These are phyloP conservation scores for Drosophila equinoxialis DNA, from an alignment of 1,140 invertebrate genomes.

Conservation along the genomic window DNA sequence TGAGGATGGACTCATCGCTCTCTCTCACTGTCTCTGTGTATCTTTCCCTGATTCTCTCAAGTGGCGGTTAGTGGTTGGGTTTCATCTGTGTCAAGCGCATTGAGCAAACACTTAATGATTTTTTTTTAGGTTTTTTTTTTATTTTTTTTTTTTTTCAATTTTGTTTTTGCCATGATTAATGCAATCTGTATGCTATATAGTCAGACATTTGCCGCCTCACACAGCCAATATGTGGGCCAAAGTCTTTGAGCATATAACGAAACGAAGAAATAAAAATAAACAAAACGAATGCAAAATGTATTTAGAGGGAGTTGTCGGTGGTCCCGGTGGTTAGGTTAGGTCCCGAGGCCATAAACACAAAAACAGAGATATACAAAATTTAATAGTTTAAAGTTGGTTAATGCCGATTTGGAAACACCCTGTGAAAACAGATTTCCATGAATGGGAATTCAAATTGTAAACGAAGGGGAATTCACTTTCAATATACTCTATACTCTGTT, in stretches of 20 bases:
- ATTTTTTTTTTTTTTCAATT: conserved; percentile 39
- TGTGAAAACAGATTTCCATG: neutral
- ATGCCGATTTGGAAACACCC: neutral
- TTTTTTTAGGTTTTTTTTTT: conserved; percentile 46
- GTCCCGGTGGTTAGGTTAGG: conserved; percentile 45
- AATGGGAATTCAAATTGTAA: no score
- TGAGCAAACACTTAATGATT: conserved; percentile 64
- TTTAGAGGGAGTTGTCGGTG: conserved; percentile 36
- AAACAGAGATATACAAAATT: conserved; percentile 14
- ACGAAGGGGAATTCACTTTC: no score
- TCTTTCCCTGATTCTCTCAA: conserved; percentile 38
- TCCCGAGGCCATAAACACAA: conserved; percentile 22
- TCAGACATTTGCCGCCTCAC: conserved; percentile 40
- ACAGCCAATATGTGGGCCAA: conserved; percentile 63
- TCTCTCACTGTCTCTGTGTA: conserved; percentile 6
- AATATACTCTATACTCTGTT: no score
- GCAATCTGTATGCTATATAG: conserved; percentile 53
- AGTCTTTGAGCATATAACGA: conserved; percentile 66
- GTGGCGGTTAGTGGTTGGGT: conserved; percentile 44
- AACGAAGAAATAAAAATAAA: conserved; percentile 57
- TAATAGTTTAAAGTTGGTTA: neutral
- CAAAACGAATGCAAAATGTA: conserved; percentile 43
- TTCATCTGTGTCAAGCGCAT: conserved; percentile 69
- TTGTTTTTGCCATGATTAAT: conserved; percentile 67
- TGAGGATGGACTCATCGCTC: conserved; percentile 24